A percentile compares a stretch with the other conserved stretches of the same genome.
phyloP scores from a whole-genome alignment of 2,888 invertebrate species.

The Mallateleia sp. region DNA sequence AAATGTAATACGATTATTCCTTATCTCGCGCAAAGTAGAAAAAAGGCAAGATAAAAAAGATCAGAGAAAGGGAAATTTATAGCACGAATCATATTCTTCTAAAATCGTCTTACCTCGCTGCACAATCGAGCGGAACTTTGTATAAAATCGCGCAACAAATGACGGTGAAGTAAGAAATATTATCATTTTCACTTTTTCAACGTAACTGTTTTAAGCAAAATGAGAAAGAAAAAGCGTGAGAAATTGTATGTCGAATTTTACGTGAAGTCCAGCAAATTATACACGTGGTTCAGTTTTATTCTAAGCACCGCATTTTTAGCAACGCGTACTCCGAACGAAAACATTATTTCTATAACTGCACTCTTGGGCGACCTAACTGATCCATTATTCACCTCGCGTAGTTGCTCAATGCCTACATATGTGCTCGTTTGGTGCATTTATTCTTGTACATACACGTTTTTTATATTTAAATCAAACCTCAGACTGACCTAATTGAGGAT shows the following conservation, averaged over 20 bases:
- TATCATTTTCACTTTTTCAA: conserved; percentile 40
- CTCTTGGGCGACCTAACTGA: conserved; percentile 61
- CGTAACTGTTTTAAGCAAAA: conserved; percentile 16
- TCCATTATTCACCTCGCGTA: conserved; percentile 70
- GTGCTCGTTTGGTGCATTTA: conserved; percentile 44
- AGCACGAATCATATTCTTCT: conserved; percentile 36
- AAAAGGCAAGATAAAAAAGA: conserved; percentile 2
- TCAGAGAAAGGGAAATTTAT: conserved; percentile 69
- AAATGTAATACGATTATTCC: conserved; percentile 55
- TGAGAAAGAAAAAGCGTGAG: not conserved
- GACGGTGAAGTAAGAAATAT: conserved; percentile 49
- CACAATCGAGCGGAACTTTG: conserved; percentile 42
- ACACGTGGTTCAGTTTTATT: conserved; percentile 36
- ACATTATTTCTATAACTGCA: conserved; percentile 67
- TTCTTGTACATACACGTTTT: conserved; percentile 47
- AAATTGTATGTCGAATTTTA: conserved; percentile 54
- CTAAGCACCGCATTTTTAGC: conserved; percentile 50
- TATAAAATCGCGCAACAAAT: conserved; percentile 46
- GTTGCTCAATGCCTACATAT: conserved; percentile 49
- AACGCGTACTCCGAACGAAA: conserved; percentile 48
- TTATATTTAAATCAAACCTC: conserved; percentile 60
- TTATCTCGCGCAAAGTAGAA: conserved; percentile 39
- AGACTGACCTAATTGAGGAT: conserved; percentile 45
- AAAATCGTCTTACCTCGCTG: conserved; percentile 55
- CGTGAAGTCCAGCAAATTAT: conserved; percentile 39